Evolutionary conservation across 2,113 vertebrate genomes (phyloP).

Genomic region (Rana temporaria): DNA sequence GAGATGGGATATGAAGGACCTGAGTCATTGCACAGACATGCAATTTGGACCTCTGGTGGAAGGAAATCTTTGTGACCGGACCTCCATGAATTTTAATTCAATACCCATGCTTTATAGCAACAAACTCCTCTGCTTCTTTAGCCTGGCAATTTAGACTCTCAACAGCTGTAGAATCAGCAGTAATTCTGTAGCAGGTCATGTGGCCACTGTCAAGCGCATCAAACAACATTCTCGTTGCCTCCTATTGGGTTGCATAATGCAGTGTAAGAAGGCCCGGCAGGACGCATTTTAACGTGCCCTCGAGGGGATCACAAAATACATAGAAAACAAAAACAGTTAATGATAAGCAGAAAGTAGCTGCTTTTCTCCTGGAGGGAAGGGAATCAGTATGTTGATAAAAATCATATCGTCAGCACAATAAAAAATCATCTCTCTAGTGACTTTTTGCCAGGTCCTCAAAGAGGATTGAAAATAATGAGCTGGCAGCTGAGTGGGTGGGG

Average conservation of each 20-base stretch:
- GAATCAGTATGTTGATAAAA: background rate
- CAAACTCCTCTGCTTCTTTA: no score
- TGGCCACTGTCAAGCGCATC: background rate
- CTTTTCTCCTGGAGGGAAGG: background rate
- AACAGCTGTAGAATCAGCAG: no score
- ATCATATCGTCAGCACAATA: slow-evolving; percentile 3
- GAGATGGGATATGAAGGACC: no score
- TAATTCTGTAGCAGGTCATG: no score
- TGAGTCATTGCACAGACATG: no score
- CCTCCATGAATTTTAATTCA: no score
- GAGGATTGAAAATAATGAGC: slow-evolving; percentile 20
- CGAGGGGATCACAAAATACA: background rate
- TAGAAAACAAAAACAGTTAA: background rate
- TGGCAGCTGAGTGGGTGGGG: slow-evolving; percentile 6
- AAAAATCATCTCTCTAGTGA: background rate
- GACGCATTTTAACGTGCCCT: slow-evolving; percentile 1
- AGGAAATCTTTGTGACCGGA: no score
- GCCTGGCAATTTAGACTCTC: no score
- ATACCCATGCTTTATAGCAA: no score
- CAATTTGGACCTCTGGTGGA: no score
- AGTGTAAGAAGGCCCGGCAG: background rate
- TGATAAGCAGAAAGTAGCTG: background rate
- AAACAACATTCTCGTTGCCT: background rate
- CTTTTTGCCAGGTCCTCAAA: background rate
- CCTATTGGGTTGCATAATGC: background rate